Conservation (phyloP, 2,888 invertebrate genomes). For the Cynaeus angustus region DNA sequence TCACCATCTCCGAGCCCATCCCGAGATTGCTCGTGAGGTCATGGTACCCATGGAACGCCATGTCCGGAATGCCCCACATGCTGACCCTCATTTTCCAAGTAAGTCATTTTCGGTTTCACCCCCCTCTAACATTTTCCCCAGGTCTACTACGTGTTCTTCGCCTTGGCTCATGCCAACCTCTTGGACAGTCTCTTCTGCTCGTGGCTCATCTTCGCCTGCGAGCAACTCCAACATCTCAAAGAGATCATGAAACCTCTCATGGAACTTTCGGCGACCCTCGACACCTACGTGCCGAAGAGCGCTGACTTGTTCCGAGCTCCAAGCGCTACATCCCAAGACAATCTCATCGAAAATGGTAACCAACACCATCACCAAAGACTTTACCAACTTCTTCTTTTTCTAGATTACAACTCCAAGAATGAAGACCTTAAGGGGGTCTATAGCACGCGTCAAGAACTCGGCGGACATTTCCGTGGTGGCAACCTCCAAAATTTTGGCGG, state of each 20-base stretch:
- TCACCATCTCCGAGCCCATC: conserved; percentile 79
- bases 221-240: conserved; percentile 88
- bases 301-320: conserved; percentile 80
- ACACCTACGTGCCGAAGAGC: conserved; percentile 84
- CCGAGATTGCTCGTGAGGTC: conserved; percentile 84
- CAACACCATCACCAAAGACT: too few relatives aligned
- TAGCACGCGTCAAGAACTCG: conserved; percentile 85
- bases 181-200: conserved; percentile 87
- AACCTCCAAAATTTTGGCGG: conserved; percentile 79
- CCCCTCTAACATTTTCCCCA: conserved; percentile 70
- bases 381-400: conserved; percentile 11
- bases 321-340: conserved; percentile 69
- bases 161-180: conserved; percentile 72
- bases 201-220: conserved; percentile 89
- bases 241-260: conserved; percentile 91
- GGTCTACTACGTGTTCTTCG: conserved; percentile 72
- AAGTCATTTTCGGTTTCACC: not conserved
- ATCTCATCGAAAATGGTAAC: conserved; percentile 62
- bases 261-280: conserved; percentile 88
- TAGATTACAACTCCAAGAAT: conserved; percentile 68
- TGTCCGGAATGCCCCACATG: conserved; percentile 80
- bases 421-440: conserved; percentile 82
- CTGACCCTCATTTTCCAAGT: conserved; percentile 81
- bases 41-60: conserved; percentile 86
- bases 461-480: conserved; percentile 81